Base-by-base conservation (phyloP, 2,888 invertebrate species). In the Hofmannophila pseudospretella region DNA sequence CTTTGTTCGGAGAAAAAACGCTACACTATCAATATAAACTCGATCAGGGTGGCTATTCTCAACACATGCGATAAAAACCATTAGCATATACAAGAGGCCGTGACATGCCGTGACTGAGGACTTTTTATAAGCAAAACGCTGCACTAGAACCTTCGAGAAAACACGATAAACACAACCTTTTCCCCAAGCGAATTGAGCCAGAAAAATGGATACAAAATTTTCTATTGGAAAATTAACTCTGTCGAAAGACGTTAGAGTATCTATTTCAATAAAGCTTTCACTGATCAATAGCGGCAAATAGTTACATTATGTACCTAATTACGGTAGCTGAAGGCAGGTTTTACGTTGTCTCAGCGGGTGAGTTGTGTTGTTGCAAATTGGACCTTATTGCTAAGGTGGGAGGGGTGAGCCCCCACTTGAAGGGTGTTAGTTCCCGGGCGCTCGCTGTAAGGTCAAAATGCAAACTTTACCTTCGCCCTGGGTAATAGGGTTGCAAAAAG, bases 281-380 rank as follows among this genome's bases (percentile, higher is more conserved):
- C 16, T 16, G 16, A 74, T 74, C 66, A 67, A 67, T 68, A 58
- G 59, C 68, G 69, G 10, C 3, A 11, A 73, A 68, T 71, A 65
- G 63, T 68, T 72, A 67, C 58, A 73, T 69, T 68, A 64, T 66
- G 58, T 59, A 64, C 65, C 64, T 71, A 78, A 77, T 75, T 70
- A 67, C 69, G 49, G 54, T 45, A 49, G 64, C 62, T 49, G 51
- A 76, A 71, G 70, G 69, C 64, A 54, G 60, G 48, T 68, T 76
- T 76, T 70, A 54, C 59, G 43, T 51, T 54, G 58, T 44, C 44
- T 32, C 39, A 37, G 23, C 32, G 8, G 34, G 28, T 10, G 36
- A 9, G 29, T 32, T 28, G 39, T 47, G 50, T 47, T 43, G 26
- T 46, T 49, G 50, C 53, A 70, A 74, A 67, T 59, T 67, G 55